A percentile compares a stretch with the other conserved stretches of the same genome.
phyloP scores from a whole-genome alignment of 2,113 vertebrate genomes.

The Solea senegalensis region DNA sequence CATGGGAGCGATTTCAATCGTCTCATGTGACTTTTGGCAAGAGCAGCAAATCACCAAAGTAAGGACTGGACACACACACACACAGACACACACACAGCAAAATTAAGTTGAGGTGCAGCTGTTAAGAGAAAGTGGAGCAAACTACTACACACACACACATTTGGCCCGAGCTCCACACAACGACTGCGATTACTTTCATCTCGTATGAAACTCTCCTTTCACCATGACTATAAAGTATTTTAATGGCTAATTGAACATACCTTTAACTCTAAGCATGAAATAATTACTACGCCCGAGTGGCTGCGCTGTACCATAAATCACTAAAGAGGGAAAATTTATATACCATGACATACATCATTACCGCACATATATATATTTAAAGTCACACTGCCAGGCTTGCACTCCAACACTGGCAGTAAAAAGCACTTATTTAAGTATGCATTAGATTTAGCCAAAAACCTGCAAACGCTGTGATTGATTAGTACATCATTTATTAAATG shows the following conservation, averaged over 20 bases:
- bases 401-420: constrained; percentile 14
- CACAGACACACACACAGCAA: too few relatives aligned
- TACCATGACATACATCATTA: constrained; percentile 10
- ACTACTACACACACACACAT: background rate
- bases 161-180: background rate
- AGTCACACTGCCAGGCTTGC: constrained; percentile 3
- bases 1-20: background rate
- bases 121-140: constrained; percentile 17
- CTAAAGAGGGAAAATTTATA: background rate
- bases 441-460: constrained; percentile 1
- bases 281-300: constrained; percentile 9
- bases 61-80: background rate
- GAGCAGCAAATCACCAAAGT: background rate
- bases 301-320: constrained; percentile 14
- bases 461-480: background rate
- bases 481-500: constrained; percentile 13
- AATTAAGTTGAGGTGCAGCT: constrained; percentile 5
- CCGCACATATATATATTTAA: background rate
- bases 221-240: constrained; percentile 18
- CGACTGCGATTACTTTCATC: constrained; percentile 14
- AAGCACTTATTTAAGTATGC: background rate
- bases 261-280: constrained; percentile 16
- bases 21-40: constrained; percentile 2
- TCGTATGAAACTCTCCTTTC: constrained; percentile 20
- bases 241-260: constrained; percentile 34